Conservation (phyloP, 2,888 invertebrate genomes). For the Dioctria linearis region DNA sequence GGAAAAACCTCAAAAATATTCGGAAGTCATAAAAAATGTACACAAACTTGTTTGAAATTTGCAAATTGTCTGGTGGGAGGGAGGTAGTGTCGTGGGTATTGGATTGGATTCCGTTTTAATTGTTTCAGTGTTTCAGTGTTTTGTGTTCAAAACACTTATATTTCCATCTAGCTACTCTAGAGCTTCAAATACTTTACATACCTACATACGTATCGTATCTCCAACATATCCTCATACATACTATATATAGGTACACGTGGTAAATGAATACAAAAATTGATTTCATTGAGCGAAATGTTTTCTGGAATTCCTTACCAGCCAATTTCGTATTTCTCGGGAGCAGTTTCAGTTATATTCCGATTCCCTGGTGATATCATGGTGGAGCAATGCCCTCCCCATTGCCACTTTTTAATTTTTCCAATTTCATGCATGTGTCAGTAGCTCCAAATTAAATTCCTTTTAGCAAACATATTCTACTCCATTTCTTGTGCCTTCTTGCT, state of each 20-base stretch:
- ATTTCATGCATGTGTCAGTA: slow-evolving; percentile 44
- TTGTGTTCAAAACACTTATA: too few relatives aligned
- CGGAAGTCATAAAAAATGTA: too few relatives aligned
- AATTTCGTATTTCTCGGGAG: slow-evolving; percentile 6
- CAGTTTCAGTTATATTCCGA: not conserved
- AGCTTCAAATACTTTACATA: too few relatives aligned
- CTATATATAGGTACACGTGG: not conserved
- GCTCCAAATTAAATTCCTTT: slow-evolving; percentile 48
- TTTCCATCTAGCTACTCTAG: too few relatives aligned
- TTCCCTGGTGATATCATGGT: not conserved
- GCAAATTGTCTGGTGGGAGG: too few relatives aligned
- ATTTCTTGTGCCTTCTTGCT: slow-evolving; percentile 34
- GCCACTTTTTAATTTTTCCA: slow-evolving; percentile 46
- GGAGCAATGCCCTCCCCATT: not conserved
- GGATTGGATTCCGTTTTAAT: too few relatives aligned
- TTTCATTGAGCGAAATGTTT: not conserved
- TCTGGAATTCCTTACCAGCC: slow-evolving; percentile 8
- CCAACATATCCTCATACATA: not conserved
- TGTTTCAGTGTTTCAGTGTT: too few relatives aligned
- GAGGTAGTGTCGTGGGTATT: too few relatives aligned
- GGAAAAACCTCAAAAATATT: too few relatives aligned
- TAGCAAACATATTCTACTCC: slow-evolving; percentile 45
- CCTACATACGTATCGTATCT: not conserved
- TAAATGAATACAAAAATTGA: not conserved
- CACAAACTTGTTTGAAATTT: too few relatives aligned